A percentile compares a stretch with the other conserved stretches of the same genome.
phyloP scores from a whole-genome alignment of 2,797 vertebrate species.

The Malurus splendens region DNA sequence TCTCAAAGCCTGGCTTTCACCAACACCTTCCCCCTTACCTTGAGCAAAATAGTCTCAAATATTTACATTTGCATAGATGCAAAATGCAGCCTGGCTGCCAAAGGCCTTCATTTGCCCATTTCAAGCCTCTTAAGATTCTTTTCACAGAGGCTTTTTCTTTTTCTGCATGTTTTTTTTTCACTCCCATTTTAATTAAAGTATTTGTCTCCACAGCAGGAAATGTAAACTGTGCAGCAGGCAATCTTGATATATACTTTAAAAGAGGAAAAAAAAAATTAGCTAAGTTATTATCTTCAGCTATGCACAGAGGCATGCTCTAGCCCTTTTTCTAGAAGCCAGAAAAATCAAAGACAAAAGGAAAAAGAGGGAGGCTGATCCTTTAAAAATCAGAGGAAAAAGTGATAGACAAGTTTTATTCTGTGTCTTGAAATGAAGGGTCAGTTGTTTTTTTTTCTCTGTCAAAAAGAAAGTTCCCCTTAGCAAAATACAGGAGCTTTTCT shows the following conservation, averaged over 20 bases:
- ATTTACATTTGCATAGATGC: background rate
- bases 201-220: constrained; percentile 68
- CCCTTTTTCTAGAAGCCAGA: background rate
- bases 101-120: background rate
- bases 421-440: background rate
- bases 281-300: constrained; percentile 59
- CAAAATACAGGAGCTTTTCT: background rate
- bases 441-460: background rate
- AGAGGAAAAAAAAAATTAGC: constrained; percentile 52
- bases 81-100: background rate
- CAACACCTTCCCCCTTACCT: background rate
- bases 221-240: constrained; percentile 54
- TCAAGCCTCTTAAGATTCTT: background rate
- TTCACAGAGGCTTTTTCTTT: background rate
- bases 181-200: constrained; percentile 43
- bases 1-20: background rate
- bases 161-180: background rate
- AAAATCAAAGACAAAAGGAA: background rate
- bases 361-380: background rate
- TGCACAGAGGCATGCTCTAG: constrained; percentile 31
- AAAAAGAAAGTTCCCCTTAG: background rate
- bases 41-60: background rate
- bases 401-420: background rate
- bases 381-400: background rate
- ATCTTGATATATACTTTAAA: constrained; percentile 55